phyloP scores from a whole-genome alignment of 1,140 invertebrate species.

The Drosophila sproati region DNA sequence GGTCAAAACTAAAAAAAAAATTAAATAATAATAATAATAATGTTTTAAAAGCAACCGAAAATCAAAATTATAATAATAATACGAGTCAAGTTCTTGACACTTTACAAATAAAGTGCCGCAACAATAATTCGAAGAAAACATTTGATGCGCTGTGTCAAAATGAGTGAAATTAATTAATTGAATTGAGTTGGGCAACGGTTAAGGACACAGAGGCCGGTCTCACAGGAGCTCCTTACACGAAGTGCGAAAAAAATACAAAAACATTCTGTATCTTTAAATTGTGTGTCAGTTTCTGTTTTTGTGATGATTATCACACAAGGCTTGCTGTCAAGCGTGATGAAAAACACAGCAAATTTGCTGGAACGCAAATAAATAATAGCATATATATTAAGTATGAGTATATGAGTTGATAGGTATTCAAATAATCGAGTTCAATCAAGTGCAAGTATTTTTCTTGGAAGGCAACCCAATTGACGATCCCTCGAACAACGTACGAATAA shows the following conservation, averaged over 20 bases:
- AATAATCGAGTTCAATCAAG: constrained; percentile 28
- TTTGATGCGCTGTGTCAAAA: neutral
- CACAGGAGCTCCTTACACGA: neutral
- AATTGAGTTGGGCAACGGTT: constrained; percentile 17
- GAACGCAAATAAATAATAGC: constrained; percentile 39
- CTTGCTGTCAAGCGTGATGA: constrained; percentile 17
- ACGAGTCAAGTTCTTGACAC: constrained; percentile 38
- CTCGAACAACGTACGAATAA: constrained; percentile 18
- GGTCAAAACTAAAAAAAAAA: constrained; percentile 48
- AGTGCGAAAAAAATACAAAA: neutral
- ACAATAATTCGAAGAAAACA: neutral
- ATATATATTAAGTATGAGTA: constrained; percentile 13
- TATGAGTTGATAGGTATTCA: constrained; percentile 3
- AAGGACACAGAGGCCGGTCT: neutral
- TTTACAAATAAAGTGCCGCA: constrained; percentile 9
- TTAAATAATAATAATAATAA: too few relatives aligned
- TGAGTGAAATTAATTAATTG: constrained; percentile 59
- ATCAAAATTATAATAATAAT: constrained; percentile 43
- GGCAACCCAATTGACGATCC: constrained; percentile 34
- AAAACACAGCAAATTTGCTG: constrained; percentile 31
- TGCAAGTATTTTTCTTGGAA: neutral
- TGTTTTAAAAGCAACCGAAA: constrained; percentile 29
- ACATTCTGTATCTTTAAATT: constrained; percentile 1
- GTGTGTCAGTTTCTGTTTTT: constrained; percentile 23
- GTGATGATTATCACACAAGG: constrained; percentile 35